Percentiles rank a stretch among this genome's conserved stretches.
These are phyloP conservation scores for Caenorhabditis drosophilae DNA, from an alignment of 2,888 invertebrate genomes.

Conservation along the genomic window DNA sequence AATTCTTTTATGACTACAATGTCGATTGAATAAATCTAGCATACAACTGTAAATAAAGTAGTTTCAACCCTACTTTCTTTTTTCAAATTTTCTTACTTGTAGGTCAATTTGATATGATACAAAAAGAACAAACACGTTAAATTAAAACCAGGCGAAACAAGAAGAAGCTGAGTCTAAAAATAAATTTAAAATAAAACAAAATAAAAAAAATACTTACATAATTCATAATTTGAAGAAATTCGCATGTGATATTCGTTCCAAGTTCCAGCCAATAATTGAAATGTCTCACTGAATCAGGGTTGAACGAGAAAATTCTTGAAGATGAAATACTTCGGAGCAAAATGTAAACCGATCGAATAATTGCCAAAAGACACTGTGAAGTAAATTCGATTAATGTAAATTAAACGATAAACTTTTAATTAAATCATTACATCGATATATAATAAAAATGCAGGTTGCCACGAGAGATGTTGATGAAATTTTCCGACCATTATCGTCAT, in stretches of 20 bases:
- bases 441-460: conserved; percentile 27
- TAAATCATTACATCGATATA: conserved; percentile 24
- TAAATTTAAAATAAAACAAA: neutral
- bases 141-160: conserved; percentile 50
- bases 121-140: conserved; percentile 55
- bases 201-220: conserved; percentile 17
- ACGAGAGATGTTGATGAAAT: conserved; percentile 23
- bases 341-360: conserved; percentile 43
- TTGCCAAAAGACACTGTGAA: conserved; percentile 42
- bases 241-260: conserved; percentile 24
- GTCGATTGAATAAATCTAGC: conserved; percentile 25
- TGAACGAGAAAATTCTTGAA: conserved; percentile 34
- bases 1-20: conserved; percentile 42
- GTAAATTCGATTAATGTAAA: neutral
- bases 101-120: conserved; percentile 49
- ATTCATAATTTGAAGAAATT: conserved; percentile 37
- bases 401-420: neutral
- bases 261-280: conserved; percentile 52
- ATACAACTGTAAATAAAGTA: conserved; percentile 19
- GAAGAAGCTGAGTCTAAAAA: conserved; percentile 37
- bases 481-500: conserved; percentile 19
- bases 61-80: neutral
- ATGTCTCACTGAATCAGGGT: conserved; percentile 41
- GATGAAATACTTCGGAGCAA: conserved; percentile 47
- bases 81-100: conserved; percentile 4